These are phyloP conservation scores for Dryobotodes eremita DNA, from an alignment of 2,888 invertebrate species.

Conservation along the genomic window DNA sequence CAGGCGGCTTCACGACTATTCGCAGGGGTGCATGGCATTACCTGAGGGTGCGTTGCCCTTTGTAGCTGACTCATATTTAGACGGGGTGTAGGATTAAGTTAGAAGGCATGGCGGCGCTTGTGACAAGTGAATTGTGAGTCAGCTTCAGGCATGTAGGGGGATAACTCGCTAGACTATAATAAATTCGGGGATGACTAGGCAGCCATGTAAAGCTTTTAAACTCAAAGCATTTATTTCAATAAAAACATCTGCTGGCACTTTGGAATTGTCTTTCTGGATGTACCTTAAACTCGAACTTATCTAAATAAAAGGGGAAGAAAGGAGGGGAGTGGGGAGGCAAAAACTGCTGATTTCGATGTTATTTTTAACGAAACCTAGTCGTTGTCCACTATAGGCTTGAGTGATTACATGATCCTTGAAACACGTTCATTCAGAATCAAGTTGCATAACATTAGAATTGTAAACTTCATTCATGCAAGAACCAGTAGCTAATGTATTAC, in stretches of 20 bases:
- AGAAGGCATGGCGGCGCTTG: constrained; percentile 34
- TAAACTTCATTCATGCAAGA: constrained; percentile 36
- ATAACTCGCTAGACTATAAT: constrained; percentile 6
- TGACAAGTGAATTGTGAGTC: constrained; percentile 22
- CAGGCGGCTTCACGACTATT: constrained; percentile 62
- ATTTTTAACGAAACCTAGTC: background rate
- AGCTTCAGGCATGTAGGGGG: constrained; percentile 5
- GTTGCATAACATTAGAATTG: constrained; percentile 30
- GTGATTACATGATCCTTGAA: constrained; percentile 19
- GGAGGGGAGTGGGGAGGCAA: background rate
- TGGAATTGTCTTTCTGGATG: background rate
- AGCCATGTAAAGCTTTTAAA: background rate
- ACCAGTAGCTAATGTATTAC: constrained; percentile 17
- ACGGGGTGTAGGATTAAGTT: constrained; percentile 28
- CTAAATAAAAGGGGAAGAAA: background rate
- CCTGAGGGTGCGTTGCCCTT: constrained; percentile 71
- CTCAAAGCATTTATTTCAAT: background rate
- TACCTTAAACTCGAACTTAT: background rate
- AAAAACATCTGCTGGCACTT: background rate
- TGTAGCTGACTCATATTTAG: constrained; percentile 70
- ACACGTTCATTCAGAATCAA: constrained; percentile 29
- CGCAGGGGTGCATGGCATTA: constrained; percentile 71
- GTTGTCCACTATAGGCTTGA: background rate
- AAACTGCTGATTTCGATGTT: background rate
- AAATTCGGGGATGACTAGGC: constrained; percentile 21